Percentiles rank a stretch among this genome's conserved stretches.
phyloP scores from a whole-genome alignment of 2,113 vertebrate species.

The Leuciscus idus region DNA sequence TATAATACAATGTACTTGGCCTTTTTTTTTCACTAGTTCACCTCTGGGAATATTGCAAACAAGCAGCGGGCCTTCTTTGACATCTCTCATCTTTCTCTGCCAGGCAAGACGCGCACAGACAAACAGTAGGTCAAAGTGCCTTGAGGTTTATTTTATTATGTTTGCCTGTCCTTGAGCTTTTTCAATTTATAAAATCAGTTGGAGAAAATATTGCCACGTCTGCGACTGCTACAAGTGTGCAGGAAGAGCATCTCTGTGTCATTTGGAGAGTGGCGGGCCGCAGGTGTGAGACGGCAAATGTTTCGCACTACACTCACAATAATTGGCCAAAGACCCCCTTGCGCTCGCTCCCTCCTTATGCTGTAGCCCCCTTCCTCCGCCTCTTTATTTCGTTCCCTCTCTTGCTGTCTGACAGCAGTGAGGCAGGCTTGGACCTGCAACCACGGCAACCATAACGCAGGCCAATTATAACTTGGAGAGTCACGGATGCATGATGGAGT shows the following conservation, averaged over 20 bases:
- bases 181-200: slow-evolving; percentile 51
- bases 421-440: slow-evolving; percentile 81
- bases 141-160: slow-evolving; percentile 51
- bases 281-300: slow-evolving; percentile 80
- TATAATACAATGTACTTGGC: slow-evolving; percentile 11
- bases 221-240: slow-evolving; percentile 33
- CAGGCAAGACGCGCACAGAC: neutral
- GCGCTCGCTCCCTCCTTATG: slow-evolving; percentile 51
- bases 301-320: slow-evolving; percentile 83
- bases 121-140: slow-evolving; percentile 41
- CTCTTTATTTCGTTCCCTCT: slow-evolving; percentile 74
- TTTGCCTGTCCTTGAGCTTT: slow-evolving; percentile 52
- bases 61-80: slow-evolving; percentile 23
- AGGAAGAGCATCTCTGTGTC: slow-evolving; percentile 15
- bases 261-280: slow-evolving; percentile 66
- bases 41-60: slow-evolving; percentile 2
- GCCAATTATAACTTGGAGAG: slow-evolving; percentile 82
- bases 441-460: slow-evolving; percentile 76
- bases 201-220: slow-evolving; percentile 39
- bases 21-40: slow-evolving; percentile 1
- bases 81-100: slow-evolving; percentile 28
- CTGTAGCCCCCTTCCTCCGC: slow-evolving; percentile 56
- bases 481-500: slow-evolving; percentile 83
- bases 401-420: slow-evolving; percentile 64
- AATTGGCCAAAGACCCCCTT: slow-evolving; percentile 80